Conservation (phyloP, 92 coral and sea anemone genomes). For the Galaxea fascicularis region DNA sequence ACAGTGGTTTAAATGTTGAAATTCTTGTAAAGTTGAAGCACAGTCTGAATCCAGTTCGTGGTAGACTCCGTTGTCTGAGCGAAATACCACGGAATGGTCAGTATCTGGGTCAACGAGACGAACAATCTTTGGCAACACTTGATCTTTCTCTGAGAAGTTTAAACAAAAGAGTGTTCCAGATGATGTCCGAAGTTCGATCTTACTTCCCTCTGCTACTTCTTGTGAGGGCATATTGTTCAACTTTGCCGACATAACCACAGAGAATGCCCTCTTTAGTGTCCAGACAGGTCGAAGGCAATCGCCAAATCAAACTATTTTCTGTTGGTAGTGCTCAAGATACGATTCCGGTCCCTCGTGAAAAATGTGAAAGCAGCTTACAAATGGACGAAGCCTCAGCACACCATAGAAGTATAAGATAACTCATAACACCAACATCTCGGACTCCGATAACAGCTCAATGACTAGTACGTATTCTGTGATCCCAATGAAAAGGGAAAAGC, state of each 20-base stretch:
- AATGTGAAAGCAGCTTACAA: conserved; percentile 32
- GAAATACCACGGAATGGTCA: conserved; percentile 81
- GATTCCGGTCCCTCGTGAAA: not conserved
- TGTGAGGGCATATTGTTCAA: conserved; percentile 67
- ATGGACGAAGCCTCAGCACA: conserved; percentile 8
- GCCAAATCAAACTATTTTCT: conserved; percentile 22
- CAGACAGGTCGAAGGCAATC: conserved; percentile 14
- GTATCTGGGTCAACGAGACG: conserved; percentile 88
- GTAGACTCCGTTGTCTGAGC: conserved; percentile 69
- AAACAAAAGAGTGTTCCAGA: conserved; percentile 84
- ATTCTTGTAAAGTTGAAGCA: conserved; percentile 64
- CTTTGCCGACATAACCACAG: conserved; percentile 75
- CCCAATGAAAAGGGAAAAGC: conserved; percentile 11
- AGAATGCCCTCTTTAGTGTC: conserved; percentile 14
- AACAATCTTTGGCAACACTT: conserved; percentile 79
- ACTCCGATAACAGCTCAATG: not conserved
- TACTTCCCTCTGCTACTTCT: conserved; percentile 75
- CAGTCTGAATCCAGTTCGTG: conserved; percentile 73
- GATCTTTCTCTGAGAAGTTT: conserved; percentile 84
- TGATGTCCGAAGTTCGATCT: conserved; percentile 82
- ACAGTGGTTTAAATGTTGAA: conserved; percentile 67
- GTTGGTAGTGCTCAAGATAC: not conserved
- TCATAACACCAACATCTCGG: conserved; percentile 26
- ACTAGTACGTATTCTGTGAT: not conserved
- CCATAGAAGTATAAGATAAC: not conserved